Percentiles rank a stretch among this genome's conserved stretches.
phyloP scores from a whole-genome alignment of 2,113 vertebrate species.

The Plecturocebus donacophilus region DNA sequence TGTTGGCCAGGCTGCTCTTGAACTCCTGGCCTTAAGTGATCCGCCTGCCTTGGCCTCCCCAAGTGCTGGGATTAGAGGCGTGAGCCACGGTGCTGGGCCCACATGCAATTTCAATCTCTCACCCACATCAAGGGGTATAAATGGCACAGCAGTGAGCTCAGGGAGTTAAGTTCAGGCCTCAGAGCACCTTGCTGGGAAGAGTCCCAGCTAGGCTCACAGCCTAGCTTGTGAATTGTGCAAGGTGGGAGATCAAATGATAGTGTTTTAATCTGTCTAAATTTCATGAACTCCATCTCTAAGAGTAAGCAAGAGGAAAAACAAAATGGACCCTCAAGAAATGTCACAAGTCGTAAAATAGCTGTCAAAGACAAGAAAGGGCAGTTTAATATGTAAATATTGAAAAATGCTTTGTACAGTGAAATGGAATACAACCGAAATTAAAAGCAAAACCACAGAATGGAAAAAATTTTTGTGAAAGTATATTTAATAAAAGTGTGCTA shows the following conservation, averaged over 20 bases:
- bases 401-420: slow-evolving; percentile 26
- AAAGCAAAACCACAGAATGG: slow-evolving; percentile 38
- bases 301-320: not conserved
- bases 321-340: not conserved
- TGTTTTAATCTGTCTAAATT: slow-evolving; percentile 32
- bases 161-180: not conserved
- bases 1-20: no score
- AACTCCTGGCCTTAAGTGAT: no score
- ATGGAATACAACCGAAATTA: slow-evolving; percentile 29
- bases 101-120: not conserved
- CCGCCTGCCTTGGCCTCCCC: no score
- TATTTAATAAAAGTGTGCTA: slow-evolving; percentile 49
- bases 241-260: not conserved
- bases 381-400: slow-evolving; percentile 12
- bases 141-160: not conserved
- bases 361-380: slow-evolving; percentile 1
- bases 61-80: no score
- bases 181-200: not conserved
- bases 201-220: not conserved
- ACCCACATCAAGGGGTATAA: not conserved
- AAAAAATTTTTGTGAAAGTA: slow-evolving; percentile 17
- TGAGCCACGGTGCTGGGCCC: no score
- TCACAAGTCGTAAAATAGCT: not conserved
- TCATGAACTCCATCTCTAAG: not conserved
- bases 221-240: not conserved